phyloP scores from a whole-genome alignment of 2,888 invertebrate genomes.

The Watsonalla binaria region DNA sequence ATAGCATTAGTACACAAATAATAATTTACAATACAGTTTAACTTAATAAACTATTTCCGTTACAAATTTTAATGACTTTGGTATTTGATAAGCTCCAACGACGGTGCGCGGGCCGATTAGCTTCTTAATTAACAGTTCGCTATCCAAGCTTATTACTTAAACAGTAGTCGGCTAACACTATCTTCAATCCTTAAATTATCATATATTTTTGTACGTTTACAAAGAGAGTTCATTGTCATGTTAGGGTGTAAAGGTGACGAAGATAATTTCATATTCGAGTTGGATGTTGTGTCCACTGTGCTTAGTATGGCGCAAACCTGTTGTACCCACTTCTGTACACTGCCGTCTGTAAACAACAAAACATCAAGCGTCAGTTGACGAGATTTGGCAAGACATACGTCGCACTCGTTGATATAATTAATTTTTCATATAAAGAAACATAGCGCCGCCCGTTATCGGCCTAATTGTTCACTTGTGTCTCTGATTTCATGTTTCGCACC shows the following conservation, averaged over 20 bases:
- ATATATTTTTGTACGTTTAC: constrained; percentile 75
- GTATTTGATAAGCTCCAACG: constrained; percentile 58
- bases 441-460: too few species aligned
- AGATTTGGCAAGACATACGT: too few species aligned
- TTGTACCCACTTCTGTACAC: constrained; percentile 96
- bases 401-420: too few species aligned
- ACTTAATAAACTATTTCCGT: constrained; percentile 67
- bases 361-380: constrained; percentile 2
- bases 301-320: constrained; percentile 94
- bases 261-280: constrained; percentile 71
- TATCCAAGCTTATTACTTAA: constrained; percentile 54
- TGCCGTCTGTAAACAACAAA: constrained; percentile 83
- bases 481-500: too few species aligned
- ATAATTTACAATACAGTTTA: constrained; percentile 64
- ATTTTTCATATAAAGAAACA: too few species aligned
- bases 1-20: constrained; percentile 67
- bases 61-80: constrained; percentile 75
- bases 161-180: constrained; percentile 69
- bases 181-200: constrained; percentile 64
- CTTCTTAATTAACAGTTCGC: constrained; percentile 35
- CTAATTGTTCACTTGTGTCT: too few species aligned
- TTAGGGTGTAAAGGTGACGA: constrained; percentile 59
- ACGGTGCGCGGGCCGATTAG: constrained; percentile 15
- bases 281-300: constrained; percentile 63
- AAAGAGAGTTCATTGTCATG: constrained; percentile 79